Evolutionary conservation across 2,888 invertebrate genomes (phyloP), one percentile per base, ranked within the genome.

Genomic region (Nephrocerus scutellatus): DNA sequence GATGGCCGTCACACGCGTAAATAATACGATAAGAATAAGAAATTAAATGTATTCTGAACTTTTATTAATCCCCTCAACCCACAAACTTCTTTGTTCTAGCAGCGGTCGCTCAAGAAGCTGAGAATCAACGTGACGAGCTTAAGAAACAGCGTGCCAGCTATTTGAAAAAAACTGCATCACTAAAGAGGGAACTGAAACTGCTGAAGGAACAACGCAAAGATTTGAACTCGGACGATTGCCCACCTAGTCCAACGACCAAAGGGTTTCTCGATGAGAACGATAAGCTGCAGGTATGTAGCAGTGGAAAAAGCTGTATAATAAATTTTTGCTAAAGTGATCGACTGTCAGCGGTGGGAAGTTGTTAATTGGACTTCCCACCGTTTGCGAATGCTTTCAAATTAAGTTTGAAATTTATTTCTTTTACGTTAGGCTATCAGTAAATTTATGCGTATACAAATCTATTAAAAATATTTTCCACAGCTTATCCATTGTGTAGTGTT

Each of bases 91-190:
- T 35, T 36, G 26, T 41, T 38, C 22, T 39, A 64, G 55, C 71
- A 75, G 86, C 84, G 37, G 81, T 87, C 56, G 84, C 84, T 51
- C 79, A 84, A 49, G 87, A 87, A 71, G 78, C 82, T 63, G 81
- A 84, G 54, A 84, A 84, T 53, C 87, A 88, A 65, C 83, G 83
- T 61, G 83, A 83, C 6, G 84, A 84, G 39, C 67, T 89, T 48
- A 76, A 80, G 16, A 83, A 82, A 54, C 87, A 89, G 59, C 77
- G 87, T 9, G 82, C 84, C 59, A 86, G 85, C 55, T 89, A 88
- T 66, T 77, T 84, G 44, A 79, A 78, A 63, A 86, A 87, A 64
- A 77, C 82, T 1, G 68, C 72, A 3, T 77, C 82, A 24, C 70
- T 89, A 38, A 81, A 82, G 55, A 79, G 82, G 48, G 87, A 89